Evolutionary conservation across 2,113 vertebrate species (phyloP).

Genomic region (Thinocorus orbignyianus): DNA sequence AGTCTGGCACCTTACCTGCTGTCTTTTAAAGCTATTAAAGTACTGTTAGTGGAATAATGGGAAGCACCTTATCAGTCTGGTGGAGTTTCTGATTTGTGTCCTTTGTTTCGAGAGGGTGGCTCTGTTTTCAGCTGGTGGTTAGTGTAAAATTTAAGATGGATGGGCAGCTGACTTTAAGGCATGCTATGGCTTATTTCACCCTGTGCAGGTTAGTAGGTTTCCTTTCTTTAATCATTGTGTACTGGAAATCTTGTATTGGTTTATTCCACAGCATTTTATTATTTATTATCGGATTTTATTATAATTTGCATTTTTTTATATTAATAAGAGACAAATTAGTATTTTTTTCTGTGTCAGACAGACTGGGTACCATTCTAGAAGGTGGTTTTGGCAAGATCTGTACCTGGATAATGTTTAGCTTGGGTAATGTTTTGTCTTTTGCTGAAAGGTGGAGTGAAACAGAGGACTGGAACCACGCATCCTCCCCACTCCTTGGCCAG

Average conservation of each 20-base stretch:
- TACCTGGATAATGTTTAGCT: not conserved
- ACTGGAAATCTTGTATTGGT: not conserved
- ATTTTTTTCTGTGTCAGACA: not conserved
- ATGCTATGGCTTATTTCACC: not conserved
- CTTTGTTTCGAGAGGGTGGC: not conserved
- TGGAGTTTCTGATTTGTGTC: not conserved
- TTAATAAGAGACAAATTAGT: not conserved
- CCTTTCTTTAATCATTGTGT: not conserved
- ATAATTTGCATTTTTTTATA: not conserved
- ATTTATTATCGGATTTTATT: not conserved
- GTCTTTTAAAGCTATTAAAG: not conserved
- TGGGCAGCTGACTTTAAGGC: not conserved
- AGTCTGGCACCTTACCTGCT: not conserved
- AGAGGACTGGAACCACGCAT: not conserved
- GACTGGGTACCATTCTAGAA: not conserved
- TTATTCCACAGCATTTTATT: not conserved
- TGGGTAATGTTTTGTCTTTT: not conserved
- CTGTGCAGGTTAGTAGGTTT: rapidly evolving
- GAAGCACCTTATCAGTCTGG: not conserved
- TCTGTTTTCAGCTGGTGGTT: not conserved
- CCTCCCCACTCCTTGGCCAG: not conserved
- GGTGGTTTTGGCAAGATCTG: not conserved
- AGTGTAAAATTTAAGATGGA: not conserved
- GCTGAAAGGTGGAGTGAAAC: not conserved
- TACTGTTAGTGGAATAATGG: not conserved